phyloP scores from a whole-genome alignment of 1,140 invertebrate genomes.

The Frieseomelitta varia region DNA sequence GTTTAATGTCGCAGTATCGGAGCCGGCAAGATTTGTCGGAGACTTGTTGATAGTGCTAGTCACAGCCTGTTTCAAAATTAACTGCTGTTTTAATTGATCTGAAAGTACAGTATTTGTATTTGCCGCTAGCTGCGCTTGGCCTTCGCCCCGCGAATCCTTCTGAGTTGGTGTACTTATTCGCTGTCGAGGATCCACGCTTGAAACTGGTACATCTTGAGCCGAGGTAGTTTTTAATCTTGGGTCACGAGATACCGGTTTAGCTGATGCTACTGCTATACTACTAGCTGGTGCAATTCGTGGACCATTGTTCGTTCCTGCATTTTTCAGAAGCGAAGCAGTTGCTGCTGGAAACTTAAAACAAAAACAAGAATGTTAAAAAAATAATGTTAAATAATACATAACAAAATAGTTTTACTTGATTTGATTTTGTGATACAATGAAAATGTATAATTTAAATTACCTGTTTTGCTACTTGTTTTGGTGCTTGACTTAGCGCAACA shows the following conservation, averaged over 20 bases:
- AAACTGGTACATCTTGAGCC: constrained; percentile 54
- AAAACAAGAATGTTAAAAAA: constrained; percentile 38
- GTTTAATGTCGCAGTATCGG: constrained; percentile 67
- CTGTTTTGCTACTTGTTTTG: constrained; percentile 73
- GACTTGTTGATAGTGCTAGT: constrained; percentile 73
- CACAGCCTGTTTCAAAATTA: constrained; percentile 74
- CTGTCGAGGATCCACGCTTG: constrained; percentile 57
- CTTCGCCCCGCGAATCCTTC: constrained; percentile 59
- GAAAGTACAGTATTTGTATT: constrained; percentile 75
- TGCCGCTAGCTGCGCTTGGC: constrained; percentile 62
- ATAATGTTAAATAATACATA: neutral
- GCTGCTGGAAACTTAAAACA: constrained; percentile 76
- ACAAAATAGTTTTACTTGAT: neutral
- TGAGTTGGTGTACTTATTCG: constrained; percentile 56
- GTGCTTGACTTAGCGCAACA: constrained; percentile 70
- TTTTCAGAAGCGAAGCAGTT: constrained; percentile 74
- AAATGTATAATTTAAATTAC: constrained; percentile 50
- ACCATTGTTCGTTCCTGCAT: constrained; percentile 72
- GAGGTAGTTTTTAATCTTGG: constrained; percentile 82
- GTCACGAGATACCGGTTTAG: constrained; percentile 82
- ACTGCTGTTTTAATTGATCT: constrained; percentile 78
- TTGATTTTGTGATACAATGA: no score
- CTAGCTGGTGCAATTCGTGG: constrained; percentile 86
- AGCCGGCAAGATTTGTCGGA: constrained; percentile 66
- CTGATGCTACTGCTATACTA: constrained; percentile 83